Evolutionary conservation across 2,113 vertebrate genomes (phyloP).

Genomic region (Forbesichthys agassizii): DNA sequence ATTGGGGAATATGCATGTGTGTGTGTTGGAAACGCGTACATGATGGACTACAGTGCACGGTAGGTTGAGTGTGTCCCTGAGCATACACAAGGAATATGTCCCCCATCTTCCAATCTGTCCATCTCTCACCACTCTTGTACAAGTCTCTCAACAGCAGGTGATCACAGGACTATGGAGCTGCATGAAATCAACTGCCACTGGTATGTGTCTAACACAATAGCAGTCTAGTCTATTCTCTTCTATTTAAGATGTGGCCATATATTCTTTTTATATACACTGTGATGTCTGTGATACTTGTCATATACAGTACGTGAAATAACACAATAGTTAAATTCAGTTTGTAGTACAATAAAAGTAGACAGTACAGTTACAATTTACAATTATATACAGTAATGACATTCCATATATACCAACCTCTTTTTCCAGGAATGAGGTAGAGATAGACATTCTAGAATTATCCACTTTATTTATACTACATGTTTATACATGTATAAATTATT

Average conservation of each 20-base stretch:
- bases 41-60: background rate
- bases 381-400: too few relatives aligned
- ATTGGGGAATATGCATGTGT: background rate
- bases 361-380: too few relatives aligned
- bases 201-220: slow-evolving; percentile 52
- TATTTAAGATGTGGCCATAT: background rate
- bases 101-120: slow-evolving; percentile 56
- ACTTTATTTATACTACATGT: too few relatives aligned
- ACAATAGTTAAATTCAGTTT: too few relatives aligned
- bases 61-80: background rate
- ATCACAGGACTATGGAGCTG: slow-evolving; percentile 54
- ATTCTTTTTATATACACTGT: background rate
- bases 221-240: background rate
- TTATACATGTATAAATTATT: too few relatives aligned
- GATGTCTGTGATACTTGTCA: too few relatives aligned
- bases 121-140: slow-evolving; percentile 62
- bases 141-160: slow-evolving; percentile 19
- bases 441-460: too few relatives aligned
- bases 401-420: too few relatives aligned
- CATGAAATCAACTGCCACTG: slow-evolving; percentile 43
- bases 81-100: slow-evolving; percentile 40
- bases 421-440: too few relatives aligned
- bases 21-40: background rate
- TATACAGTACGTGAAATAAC: too few relatives aligned
- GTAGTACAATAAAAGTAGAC: too few relatives aligned